Evolutionary conservation across 2,888 invertebrate species (phyloP).

Genomic region (Dryobota labecula): DNA sequence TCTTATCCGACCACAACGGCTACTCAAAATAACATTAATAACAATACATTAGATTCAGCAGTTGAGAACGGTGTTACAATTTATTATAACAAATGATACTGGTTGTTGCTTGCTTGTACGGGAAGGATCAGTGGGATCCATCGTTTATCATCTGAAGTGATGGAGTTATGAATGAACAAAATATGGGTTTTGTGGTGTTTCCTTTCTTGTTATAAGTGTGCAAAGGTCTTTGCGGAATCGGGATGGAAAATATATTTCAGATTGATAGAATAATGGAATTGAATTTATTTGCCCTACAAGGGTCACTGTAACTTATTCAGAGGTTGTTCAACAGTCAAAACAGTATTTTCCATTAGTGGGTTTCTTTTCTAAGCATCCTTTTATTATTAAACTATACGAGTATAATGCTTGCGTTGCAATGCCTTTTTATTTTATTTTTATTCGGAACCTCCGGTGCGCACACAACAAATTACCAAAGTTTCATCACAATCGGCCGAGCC

Average conservation of each 20-base stretch:
- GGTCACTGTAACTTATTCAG: background rate
- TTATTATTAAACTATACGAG: too few species aligned
- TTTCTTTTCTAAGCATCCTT: too few species aligned
- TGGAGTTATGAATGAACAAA: conserved; percentile 56
- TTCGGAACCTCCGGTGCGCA: too few species aligned
- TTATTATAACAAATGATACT: conserved; percentile 82
- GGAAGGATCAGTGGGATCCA: conserved; percentile 73
- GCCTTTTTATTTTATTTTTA: too few species aligned
- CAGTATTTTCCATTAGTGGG: too few species aligned
- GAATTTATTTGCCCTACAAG: background rate
- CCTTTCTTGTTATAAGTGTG: conserved; percentile 11
- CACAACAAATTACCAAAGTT: too few species aligned
- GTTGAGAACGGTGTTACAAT: conserved; percentile 71
- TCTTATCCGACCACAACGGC: conserved; percentile 48
- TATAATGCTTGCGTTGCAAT: too few species aligned
- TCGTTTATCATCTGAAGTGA: conserved; percentile 75
- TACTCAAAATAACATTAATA: conserved; percentile 70
- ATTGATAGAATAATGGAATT: background rate
- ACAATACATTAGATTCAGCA: conserved; percentile 63
- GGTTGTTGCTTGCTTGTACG: conserved; percentile 68
- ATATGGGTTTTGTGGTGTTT: conserved; percentile 8
- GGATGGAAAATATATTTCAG: conserved; percentile 9
- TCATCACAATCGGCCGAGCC: too few species aligned
- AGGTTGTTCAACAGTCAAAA: background rate
- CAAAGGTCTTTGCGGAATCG: conserved; percentile 5